Base-by-base conservation (phyloP, 1,140 invertebrate species). In the Aphis craccivora region DNA sequence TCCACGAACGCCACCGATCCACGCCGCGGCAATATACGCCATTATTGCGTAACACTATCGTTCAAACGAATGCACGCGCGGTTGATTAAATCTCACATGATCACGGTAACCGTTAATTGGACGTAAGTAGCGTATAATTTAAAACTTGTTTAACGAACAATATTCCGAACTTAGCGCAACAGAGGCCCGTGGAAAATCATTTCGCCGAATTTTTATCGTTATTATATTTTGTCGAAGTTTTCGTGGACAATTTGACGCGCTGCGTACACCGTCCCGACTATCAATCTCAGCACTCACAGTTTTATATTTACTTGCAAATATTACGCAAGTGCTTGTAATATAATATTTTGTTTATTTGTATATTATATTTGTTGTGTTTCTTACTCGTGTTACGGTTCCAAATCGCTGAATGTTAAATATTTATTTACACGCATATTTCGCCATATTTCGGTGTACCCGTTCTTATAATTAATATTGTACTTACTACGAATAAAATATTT, bases 31-130 rank as follows among this genome's bases (percentile, higher is more conserved):
- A 90, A 67, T 90, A 90, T 40, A 40, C 37, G 3, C n/a, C n/a
- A 76, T 90, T 89, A 90, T 53, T 37, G n/a, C 88, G 25, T 55
- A 53, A 55, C 51, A 40, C 37, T 37, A n/a, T 35, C 60, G 9
- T 25, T 60, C 20, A 25, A 35, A 35, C n/a, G 43, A 40, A 89
- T 89, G 51, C 51, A 53, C 25, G 35, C 6, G 48, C 7, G 3
- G 35, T 90, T 55, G 53, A 90, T 37, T 90, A 60, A 84, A 84
- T 84, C 40, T 84, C 37, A 43, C 35, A 84, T 25, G 37, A 40
- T 84, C 83, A 43, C 40, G n/a, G 60, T n/a, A 84, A 40, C 8
- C 83, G 83, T 40, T 84, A 84, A 84, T 84, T 84, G 83, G 22
- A 2, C 22, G 60, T n/a, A 76, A 30, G 60, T 76, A 67, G 30